Percentiles rank a stretch among this genome's conserved stretches.
These are phyloP conservation scores for Rhinella marina DNA, from an alignment of 2,797 vertebrate species.

Conservation along the genomic window DNA sequence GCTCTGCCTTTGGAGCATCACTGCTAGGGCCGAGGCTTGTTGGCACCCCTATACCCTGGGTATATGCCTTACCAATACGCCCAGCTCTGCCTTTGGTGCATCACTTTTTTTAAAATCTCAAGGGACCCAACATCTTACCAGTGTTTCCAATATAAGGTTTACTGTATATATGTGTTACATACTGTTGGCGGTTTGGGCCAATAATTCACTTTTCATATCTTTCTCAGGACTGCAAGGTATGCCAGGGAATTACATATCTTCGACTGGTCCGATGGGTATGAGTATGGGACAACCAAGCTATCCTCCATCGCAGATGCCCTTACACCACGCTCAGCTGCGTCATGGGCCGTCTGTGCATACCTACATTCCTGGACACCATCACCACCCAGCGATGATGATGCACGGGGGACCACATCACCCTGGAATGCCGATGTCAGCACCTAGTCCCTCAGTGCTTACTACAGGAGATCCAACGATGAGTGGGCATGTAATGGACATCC, in stretches of 20 bases:
- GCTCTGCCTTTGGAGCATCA: too few species aligned
- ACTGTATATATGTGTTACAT: not conserved
- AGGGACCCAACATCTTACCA: not conserved
- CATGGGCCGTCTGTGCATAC: conserved; percentile 87
- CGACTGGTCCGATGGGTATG: conserved; percentile 86
- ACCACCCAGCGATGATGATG: conserved; percentile 87
- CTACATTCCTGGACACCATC: conserved; percentile 88
- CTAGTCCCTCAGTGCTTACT: conserved; percentile 83
- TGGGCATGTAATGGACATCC: conserved; percentile 88
- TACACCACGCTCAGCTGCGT: conserved; percentile 84
- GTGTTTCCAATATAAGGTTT: not conserved
- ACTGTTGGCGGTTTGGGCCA: not conserved
- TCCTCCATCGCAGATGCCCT: conserved; percentile 83
- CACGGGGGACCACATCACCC: conserved; percentile 88
- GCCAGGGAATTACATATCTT: conserved; percentile 90
- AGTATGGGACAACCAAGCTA: conserved; percentile 86
- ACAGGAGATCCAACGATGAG: conserved; percentile 84
- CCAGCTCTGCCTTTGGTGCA: not conserved
- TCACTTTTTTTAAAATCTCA: not conserved
- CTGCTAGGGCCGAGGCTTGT: not conserved
- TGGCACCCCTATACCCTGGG: too few species aligned
- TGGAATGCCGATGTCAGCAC: conserved; percentile 88
- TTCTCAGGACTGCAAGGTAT: conserved; percentile 88
- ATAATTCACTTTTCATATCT: conserved; percentile 66
- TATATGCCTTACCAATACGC: too few species aligned